Base-by-base conservation (phyloP, 2,113 vertebrate genomes). In the Naja naja region DNA sequence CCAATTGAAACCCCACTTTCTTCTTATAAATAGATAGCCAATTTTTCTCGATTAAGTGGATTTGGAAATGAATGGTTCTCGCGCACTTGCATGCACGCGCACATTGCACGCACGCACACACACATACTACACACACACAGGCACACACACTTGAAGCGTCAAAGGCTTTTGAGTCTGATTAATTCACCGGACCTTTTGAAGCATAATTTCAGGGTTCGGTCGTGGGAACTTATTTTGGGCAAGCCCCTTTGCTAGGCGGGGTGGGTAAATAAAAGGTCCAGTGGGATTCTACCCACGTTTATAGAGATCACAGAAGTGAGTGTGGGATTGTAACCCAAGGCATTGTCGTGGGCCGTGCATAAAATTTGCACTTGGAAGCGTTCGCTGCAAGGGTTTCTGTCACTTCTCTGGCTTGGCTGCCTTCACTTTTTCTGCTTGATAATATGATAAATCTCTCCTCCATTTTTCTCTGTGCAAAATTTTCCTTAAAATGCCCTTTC, bases 1-100 rank as follows among this genome's bases (percentile, higher is more conserved):
- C 99, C 99, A 99, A 99, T 98, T 97, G 98, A 97, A 97, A 97
- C 94, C 95, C 97, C 90, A 94, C 94, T 92, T 92, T 96, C 94
- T 94, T 91, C 97, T 97, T 97, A 98, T 55, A 34, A 81, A 88
- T 81, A 81, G 64, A 85, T 47, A 97, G 97, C 96, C 95, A 97
- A 96, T 97, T 98, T 97, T 97, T 91, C 97, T n/a, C 97, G 93
- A 97, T 97, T 97, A 96, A 96, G 98, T 97, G 97, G 98, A 97
- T 98, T 98, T 96, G 96, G 97, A 94, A 94, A 93, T 94, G 93
- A 52, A 56, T 30, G 45, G 25, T 92, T 94, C 96, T 85, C 93
- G 23, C 87, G 92, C 34, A 92, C 93, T 95, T 94, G 2, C 88
- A 1, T 4, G 34, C 20, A 11, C 27, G 56, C 95, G 96, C 96